Evolutionary conservation across 1,140 invertebrate species (phyloP).

Genomic region (Lethrus apterus): DNA sequence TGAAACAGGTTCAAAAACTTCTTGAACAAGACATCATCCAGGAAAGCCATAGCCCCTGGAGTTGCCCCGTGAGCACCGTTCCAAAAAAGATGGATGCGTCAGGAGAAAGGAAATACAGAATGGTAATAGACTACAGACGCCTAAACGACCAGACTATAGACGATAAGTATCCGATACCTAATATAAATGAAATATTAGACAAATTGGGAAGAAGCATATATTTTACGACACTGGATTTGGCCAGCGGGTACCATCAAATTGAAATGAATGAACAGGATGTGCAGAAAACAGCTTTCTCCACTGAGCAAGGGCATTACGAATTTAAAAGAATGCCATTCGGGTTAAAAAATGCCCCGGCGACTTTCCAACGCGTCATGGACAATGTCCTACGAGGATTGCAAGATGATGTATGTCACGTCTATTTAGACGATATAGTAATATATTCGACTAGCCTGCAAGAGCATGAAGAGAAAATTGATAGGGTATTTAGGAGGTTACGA

Average conservation of each 20-base stretch:
- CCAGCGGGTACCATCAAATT: conserved; percentile 48
- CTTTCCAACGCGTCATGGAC: conserved; percentile 33
- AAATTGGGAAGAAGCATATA: conserved; percentile 37
- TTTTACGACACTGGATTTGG: conserved; percentile 46
- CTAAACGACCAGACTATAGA: conserved; percentile 34
- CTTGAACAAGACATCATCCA: conserved; percentile 19
- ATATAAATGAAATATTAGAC: conserved; percentile 43
- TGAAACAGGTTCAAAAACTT: conserved; percentile 22
- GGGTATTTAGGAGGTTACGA: conserved; percentile 16
- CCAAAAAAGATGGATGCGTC: conserved; percentile 24
- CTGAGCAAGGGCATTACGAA: conserved; percentile 6
- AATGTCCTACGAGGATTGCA: conserved; percentile 25
- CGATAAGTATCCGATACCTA: conserved; percentile 45
- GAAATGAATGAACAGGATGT: conserved; percentile 34
- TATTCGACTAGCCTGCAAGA: conserved; percentile 11
- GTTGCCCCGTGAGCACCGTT: conserved; percentile 21
- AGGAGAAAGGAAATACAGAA: conserved; percentile 28
- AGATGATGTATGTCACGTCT: conserved; percentile 23
- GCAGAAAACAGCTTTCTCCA: conserved; percentile 37
- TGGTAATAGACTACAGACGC: conserved; percentile 38
- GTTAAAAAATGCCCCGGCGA: conserved; percentile 22
- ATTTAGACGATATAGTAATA: conserved; percentile 32
- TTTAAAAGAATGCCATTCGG: conserved; percentile 9
- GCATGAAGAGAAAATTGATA: background rate
- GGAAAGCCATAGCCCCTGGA: conserved; percentile 17